Conservation (phyloP, 2,113 vertebrate genomes). For the Oryzias javanicus region DNA sequence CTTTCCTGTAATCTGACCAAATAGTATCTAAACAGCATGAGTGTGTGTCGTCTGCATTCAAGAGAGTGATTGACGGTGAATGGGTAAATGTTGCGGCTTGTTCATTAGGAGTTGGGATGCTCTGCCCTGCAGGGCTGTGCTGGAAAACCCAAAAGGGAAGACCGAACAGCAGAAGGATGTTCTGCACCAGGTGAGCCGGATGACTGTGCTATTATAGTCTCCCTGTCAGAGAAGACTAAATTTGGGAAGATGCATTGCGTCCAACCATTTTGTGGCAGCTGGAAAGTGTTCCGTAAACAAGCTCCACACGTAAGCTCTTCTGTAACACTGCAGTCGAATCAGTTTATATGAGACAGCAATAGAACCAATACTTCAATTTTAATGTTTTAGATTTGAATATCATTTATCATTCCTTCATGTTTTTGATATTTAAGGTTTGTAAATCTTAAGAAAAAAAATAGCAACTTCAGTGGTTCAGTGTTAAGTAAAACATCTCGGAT, state of each 20-base stretch:
- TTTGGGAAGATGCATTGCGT: conserved; percentile 14
- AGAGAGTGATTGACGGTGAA: conserved; percentile 2
- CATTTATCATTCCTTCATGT: background rate
- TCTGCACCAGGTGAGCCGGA: conserved; percentile 35
- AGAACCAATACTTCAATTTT: too few species aligned
- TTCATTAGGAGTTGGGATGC: conserved; percentile 56
- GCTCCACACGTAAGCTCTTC: background rate
- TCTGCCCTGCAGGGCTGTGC: conserved; percentile 19
- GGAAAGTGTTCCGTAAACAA: conserved; percentile 1
- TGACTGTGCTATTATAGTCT: conserved; percentile 45
- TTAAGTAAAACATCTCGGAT: background rate
- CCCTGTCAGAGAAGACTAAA: conserved; percentile 36
- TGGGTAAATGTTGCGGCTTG: conserved; percentile 28
- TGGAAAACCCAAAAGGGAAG: conserved; percentile 38
- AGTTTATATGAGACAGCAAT: too few species aligned
- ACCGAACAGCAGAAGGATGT: conserved; percentile 45
- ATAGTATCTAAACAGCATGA: background rate
- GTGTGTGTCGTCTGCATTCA: conserved; percentile 9
- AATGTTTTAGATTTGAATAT: background rate
- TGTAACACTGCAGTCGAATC: background rate
- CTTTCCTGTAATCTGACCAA: background rate
- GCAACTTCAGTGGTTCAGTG: background rate
- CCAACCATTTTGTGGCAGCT: conserved; percentile 5
- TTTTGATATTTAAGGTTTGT: background rate
- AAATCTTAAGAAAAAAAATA: background rate